These are phyloP conservation scores for Notoglanidium macrostoma DNA, from an alignment of 2,797 vertebrate species.

Conservation along the genomic window DNA sequence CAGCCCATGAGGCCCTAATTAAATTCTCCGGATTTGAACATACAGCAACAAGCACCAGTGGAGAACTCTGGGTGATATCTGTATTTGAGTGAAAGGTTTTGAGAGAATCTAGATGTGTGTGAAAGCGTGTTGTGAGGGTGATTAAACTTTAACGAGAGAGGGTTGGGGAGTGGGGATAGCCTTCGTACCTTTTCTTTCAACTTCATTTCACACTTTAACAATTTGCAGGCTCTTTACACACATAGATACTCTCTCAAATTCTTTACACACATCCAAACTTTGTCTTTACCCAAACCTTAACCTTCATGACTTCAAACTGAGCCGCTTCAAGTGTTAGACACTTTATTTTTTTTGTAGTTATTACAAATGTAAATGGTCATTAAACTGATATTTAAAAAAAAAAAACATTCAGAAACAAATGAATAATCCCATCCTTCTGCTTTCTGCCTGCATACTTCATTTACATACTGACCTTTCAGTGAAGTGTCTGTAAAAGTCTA, in stretches of 20 bases:
- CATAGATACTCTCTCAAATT: not conserved
- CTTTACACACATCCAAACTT: not conserved
- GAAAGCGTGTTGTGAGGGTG: not conserved
- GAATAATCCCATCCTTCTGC: not conserved
- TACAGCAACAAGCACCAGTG: not conserved
- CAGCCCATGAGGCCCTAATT: not conserved
- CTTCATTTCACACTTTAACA: not conserved
- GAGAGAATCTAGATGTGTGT: not conserved
- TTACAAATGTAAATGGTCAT: not conserved
- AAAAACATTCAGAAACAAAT: not conserved
- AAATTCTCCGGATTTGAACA: not conserved
- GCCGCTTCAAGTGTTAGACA: not conserved
- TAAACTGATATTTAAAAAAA: not conserved
- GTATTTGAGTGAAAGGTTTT: not conserved
- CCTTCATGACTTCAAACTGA: not conserved
- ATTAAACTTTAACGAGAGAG: not conserved
- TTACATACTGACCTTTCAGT: not conserved
- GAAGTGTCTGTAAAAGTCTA: not conserved
- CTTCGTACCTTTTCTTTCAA: not conserved
- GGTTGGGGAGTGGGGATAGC: not conserved
- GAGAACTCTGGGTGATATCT: not conserved
- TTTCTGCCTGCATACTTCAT: not conserved
- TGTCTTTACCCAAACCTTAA: not conserved
- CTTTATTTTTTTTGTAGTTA: not conserved
- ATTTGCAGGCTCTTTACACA: not conserved